A percentile compares a stretch with the other conserved stretches of the same genome.
Evolutionary conservation across 2,797 vertebrate genomes (phyloP).

Genomic region (Notamacropus eugenii): DNA sequence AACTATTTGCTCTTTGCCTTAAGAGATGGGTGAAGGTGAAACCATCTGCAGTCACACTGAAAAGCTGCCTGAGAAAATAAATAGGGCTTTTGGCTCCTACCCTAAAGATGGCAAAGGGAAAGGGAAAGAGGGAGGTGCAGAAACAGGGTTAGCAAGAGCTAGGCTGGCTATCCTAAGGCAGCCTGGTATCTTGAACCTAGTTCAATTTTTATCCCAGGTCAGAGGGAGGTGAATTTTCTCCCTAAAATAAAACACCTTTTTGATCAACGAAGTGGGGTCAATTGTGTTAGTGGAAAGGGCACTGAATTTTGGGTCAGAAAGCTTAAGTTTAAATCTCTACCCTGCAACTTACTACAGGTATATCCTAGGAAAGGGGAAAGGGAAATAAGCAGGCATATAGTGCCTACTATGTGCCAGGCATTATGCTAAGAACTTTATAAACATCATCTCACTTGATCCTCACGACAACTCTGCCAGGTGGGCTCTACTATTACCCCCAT

Average conservation of each 20-base stretch:
- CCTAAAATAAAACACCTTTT: background rate
- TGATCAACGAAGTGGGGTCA: background rate
- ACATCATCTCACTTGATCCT: background rate
- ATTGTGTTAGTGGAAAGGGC: background rate
- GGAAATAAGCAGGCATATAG: background rate
- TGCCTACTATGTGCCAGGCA: background rate
- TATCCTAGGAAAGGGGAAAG: background rate
- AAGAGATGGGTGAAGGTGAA: constrained; percentile 57
- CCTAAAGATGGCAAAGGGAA: background rate
- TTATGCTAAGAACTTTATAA: background rate
- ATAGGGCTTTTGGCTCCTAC: background rate
- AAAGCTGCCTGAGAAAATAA: constrained; percentile 30
- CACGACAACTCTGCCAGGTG: background rate
- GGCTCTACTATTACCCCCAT: background rate
- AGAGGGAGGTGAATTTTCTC: background rate
- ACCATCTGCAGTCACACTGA: constrained; percentile 41
- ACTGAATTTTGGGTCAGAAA: background rate
- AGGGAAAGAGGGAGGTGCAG: background rate
- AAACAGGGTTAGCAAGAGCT: rapidly evolving
- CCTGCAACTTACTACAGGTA: background rate
- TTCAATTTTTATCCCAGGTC: background rate
- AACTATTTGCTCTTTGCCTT: constrained; percentile 62
- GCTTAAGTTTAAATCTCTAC: background rate
- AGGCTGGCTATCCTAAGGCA: background rate
- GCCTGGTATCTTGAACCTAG: background rate